phyloP scores from a whole-genome alignment of 1,140 invertebrate genomes.

The Elysia chlorotica region DNA sequence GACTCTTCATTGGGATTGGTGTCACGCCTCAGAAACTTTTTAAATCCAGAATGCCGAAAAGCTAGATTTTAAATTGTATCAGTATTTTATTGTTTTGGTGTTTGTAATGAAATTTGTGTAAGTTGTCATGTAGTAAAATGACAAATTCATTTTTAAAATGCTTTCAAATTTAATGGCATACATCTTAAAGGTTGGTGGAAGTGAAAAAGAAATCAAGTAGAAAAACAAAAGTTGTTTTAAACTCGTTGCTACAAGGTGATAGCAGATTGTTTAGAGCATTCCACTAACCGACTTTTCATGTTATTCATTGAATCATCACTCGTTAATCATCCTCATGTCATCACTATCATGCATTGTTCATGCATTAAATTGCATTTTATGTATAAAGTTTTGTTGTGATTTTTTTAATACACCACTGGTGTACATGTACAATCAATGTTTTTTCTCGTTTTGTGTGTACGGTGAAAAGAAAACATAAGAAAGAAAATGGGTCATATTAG shows the following conservation, averaged over 20 bases:
- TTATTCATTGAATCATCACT: not conserved
- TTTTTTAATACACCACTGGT: no score
- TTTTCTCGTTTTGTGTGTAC: no score
- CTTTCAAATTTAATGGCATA: not conserved
- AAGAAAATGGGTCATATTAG: no score
- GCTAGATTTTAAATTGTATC: slow-evolving; percentile 6
- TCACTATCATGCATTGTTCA: slow-evolving; percentile 21
- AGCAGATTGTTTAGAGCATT: slow-evolving; percentile 12
- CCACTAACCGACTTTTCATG: slow-evolving; percentile 15
- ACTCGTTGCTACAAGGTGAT: not conserved
- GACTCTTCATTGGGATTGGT: no score
- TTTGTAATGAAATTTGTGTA: slow-evolving; percentile 25
- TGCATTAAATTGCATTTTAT: slow-evolving; percentile 26
- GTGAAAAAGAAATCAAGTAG: not conserved
- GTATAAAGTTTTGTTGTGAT: slow-evolving; percentile 1
- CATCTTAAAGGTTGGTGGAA: slow-evolving; percentile 15
- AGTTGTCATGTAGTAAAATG: slow-evolving; percentile 23
- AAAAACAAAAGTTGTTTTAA: not conserved
- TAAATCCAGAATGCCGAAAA: slow-evolving; percentile 26
- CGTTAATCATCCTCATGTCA: not conserved
- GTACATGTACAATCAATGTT: no score
- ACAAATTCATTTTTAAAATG: slow-evolving; percentile 13
- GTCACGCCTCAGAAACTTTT: no score
- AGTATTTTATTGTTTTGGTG: slow-evolving; percentile 11
- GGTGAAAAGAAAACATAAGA: no score